Conservation (phyloP, 1,140 invertebrate genomes). For the Himalopsyche phryganea region DNA sequence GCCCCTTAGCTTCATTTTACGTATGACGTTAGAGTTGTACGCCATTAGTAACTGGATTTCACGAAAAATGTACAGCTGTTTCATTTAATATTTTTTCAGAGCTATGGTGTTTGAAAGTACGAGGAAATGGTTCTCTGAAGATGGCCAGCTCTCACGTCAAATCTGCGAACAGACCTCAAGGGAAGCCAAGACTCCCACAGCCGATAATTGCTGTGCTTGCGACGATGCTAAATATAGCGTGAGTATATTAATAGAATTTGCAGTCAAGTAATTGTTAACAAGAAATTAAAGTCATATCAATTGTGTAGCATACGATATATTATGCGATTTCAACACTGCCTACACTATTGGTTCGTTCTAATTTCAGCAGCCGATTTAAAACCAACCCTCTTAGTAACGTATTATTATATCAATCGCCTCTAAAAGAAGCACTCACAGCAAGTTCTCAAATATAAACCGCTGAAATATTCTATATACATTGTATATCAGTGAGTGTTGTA, state of each 20-base stretch:
- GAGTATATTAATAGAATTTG: slow-evolving; percentile 35
- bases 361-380: too few species aligned
- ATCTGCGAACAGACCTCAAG: slow-evolving; percentile 75
- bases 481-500: too few species aligned
- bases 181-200: slow-evolving; percentile 41
- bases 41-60: too few species aligned
- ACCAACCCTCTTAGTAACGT: too few species aligned
- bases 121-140: slow-evolving; percentile 85
- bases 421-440: too few species aligned
- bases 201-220: slow-evolving; percentile 79
- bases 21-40: too few species aligned
- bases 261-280: neutral
- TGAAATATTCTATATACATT: too few species aligned
- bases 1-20: too few species aligned
- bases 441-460: too few species aligned
- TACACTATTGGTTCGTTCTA: too few species aligned
- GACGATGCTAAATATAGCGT: slow-evolving; percentile 89
- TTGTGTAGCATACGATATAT: neutral
- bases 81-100: slow-evolving; percentile 48
- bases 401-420: too few species aligned
- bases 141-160: slow-evolving; percentile 74
- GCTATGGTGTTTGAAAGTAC: slow-evolving; percentile 85
- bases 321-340: neutral
- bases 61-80: too few species aligned
- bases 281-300: neutral